phyloP scores from a whole-genome alignment of 2,797 vertebrate genomes.

The Emys orbicularis region DNA sequence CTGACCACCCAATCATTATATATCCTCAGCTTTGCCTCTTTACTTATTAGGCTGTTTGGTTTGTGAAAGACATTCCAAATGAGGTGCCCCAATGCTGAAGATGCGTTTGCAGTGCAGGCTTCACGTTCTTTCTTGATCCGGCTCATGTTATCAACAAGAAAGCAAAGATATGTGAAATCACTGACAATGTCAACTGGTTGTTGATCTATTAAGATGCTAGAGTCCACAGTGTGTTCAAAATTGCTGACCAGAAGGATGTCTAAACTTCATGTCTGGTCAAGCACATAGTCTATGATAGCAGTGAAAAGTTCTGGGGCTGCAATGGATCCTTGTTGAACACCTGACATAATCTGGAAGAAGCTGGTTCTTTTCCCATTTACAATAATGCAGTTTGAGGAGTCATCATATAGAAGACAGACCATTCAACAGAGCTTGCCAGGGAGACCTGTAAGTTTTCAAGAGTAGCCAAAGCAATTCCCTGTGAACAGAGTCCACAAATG shows the following conservation, averaged over 20 bases:
- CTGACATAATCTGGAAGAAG: background rate
- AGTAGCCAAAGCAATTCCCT: background rate
- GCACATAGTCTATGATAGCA: background rate
- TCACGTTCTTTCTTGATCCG: background rate
- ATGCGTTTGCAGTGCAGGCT: background rate
- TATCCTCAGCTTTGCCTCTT: background rate
- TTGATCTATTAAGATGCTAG: background rate
- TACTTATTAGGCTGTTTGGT: background rate
- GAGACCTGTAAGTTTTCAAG: background rate
- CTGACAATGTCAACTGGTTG: background rate
- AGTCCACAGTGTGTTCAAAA: background rate
- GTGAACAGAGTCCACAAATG: background rate
- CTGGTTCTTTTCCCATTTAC: background rate
- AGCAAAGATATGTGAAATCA: background rate
- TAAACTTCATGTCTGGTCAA: background rate
- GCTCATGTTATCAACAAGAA: background rate
- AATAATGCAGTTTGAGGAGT: background rate
- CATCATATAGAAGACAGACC: background rate
- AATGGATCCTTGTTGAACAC: background rate
- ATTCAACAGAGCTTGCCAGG: background rate
- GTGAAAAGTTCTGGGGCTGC: background rate
- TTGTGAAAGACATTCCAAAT: background rate
- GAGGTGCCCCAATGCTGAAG: background rate
- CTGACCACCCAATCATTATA: background rate
- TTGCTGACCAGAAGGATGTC: background rate